Evolutionary conservation across 1,140 invertebrate species (phyloP), one percentile per base, ranked within the genome.

Genomic region (Helicorthomorpha holstii): DNA sequence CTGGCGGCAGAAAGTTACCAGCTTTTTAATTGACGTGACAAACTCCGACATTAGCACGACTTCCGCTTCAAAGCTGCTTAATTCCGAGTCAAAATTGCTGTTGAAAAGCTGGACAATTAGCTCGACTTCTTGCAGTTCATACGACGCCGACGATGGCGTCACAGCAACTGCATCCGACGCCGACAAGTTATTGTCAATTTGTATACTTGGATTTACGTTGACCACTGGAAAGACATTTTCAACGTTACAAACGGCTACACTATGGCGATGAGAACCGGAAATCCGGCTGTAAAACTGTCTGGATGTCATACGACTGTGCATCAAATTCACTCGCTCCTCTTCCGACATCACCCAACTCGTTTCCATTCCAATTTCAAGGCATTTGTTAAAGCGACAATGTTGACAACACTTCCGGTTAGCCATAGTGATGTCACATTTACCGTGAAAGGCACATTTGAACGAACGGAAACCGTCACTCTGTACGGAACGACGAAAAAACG

Each of bases 401-500:
- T 66, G 65, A 45, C 65, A 66, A 43, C 59, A 58, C 50, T 66
- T 66, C 26, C 65, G 52, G 22, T 63, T 64, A 3, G 56, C 58
- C 16, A 65, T 62, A 4, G 62, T 64, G 52, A 66, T 66, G 24
- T 65, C 61, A 48, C 65, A 66, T 27, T 61, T 56, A 19, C 60
- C 61, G 16, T 65, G 62, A 53, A 63, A 63, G 1, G 64, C 59
- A 44, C 65, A 66, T 19, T 63, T 59, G 49, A 66, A 66, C 19
- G 59, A 60, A 23, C 58, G 58, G 51, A 56, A 65, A 3, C 59
- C 62, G 29, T 66, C 64, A 49, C 62, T 64, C 51, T 66, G 64
- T 7, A 66, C 64, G 2, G 63, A 64, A 19, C 64, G 48, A 27
- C 64, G 52, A 56, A 66, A 66, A 55, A 66, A 66, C 14, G 64